Percentiles rank a stretch among this genome's conserved stretches.
These are phyloP conservation scores for Antechinus flavipes DNA, from an alignment of 2,113 vertebrate species.

Conservation along the genomic window DNA sequence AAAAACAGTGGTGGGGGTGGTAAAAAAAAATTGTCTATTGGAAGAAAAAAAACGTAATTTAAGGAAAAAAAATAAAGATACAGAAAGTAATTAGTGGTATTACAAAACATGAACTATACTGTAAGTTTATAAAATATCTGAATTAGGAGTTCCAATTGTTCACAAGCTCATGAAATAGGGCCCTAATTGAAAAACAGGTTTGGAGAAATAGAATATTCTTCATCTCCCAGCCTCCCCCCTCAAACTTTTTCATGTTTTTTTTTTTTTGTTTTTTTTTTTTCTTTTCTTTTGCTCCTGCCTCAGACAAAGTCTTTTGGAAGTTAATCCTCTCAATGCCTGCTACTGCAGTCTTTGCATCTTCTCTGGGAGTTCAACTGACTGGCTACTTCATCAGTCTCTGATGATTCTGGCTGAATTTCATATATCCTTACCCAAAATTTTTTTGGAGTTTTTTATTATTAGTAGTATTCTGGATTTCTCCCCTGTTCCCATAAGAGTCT, in stretches of 20 bases:
- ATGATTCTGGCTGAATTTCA: neutral
- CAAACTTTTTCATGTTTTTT: neutral
- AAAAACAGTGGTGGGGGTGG: neutral
- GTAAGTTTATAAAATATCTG: neutral
- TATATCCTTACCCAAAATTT: neutral
- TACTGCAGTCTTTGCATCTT: neutral
- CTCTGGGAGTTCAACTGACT: neutral
- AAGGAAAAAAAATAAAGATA: neutral
- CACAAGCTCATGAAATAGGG: neutral
- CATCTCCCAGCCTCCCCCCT: neutral
- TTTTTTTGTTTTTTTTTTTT: neutral
- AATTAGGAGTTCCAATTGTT: neutral
- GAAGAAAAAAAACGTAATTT: neutral
- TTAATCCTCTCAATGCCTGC: neutral
- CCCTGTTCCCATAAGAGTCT: neutral
- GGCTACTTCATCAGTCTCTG: neutral
- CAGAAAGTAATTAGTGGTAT: neutral
- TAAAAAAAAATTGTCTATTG: neutral
- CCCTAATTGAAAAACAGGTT: neutral
- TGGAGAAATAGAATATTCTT: neutral
- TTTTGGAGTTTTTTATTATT: neutral
- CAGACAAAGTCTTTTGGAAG: neutral
- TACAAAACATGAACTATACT: neutral
- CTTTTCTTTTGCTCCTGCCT: neutral
- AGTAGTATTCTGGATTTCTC: neutral